Percentiles rank a stretch among this genome's conserved stretches.
These are phyloP conservation scores for Ceryle rudis DNA, from an alignment of 2,797 vertebrate species.

Conservation along the genomic window DNA sequence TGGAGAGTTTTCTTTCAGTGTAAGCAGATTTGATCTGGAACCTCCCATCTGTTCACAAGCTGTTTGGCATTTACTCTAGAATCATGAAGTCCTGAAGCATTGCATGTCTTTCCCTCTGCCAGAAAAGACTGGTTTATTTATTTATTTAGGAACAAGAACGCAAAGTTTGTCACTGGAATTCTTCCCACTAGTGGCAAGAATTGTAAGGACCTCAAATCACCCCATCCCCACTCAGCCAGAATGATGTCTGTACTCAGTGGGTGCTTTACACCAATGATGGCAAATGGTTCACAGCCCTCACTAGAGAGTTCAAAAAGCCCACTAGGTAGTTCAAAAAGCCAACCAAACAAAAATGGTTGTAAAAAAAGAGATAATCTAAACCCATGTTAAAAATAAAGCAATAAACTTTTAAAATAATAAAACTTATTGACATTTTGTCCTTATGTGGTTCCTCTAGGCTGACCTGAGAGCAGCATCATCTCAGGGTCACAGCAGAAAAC, in stretches of 20 bases:
- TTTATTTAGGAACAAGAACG: background rate
- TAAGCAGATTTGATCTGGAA: constrained; percentile 48
- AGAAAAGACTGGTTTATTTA: background rate
- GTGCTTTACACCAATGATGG: background rate
- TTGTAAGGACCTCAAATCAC: background rate
- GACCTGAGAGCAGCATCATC: background rate
- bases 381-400: background rate
- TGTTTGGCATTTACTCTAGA: constrained; percentile 41
- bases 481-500: constrained; percentile 5
- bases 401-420: background rate
- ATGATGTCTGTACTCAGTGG: background rate
- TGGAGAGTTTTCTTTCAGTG: constrained; percentile 10
- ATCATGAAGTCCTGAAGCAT: constrained; percentile 10
- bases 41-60: constrained; percentile 38
- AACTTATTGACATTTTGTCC: background rate
- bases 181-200: background rate
- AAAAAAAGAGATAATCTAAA: background rate
- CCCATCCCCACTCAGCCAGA: background rate
- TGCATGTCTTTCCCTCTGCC: background rate
- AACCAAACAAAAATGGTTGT: background rate
- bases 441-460: background rate
- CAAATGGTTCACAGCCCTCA: background rate
- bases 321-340: background rate
- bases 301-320: background rate
- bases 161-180: background rate